Percentiles rank a stretch among this genome's conserved stretches.
phyloP scores from a whole-genome alignment of 2,888 invertebrate species.

The Heliconius erato region DNA sequence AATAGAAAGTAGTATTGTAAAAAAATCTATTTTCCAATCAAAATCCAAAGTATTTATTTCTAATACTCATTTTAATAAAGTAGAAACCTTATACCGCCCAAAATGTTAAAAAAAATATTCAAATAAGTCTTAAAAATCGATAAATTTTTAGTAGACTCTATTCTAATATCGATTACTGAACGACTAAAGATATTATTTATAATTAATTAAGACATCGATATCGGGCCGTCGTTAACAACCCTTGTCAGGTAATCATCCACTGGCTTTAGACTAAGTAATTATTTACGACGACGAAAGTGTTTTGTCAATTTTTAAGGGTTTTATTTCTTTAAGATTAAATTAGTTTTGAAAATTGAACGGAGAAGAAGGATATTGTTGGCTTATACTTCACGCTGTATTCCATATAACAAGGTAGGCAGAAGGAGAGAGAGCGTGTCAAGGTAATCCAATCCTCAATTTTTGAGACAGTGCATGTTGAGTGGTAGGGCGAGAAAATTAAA shows the following conservation, averaged over 20 bases:
- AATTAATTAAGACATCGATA: constrained; percentile 17
- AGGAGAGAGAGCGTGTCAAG: no score
- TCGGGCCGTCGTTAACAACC: background rate
- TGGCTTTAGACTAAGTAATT: constrained; percentile 4
- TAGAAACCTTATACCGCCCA: no score
- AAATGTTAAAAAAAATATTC: background rate
- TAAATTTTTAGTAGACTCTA: background rate
- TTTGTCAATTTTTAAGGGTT: background rate
- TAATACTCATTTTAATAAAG: no score
- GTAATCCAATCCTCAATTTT: no score
- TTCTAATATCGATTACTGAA: constrained; percentile 7
- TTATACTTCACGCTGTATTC: no score
- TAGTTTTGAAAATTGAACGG: no score
- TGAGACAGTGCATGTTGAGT: no score
- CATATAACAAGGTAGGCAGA: no score
- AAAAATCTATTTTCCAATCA: no score
- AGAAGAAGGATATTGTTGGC: no score
- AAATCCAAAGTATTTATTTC: no score
- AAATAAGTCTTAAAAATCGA: background rate
- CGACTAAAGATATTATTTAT: background rate
- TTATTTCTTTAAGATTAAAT: background rate
- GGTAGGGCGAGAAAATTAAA: no score
- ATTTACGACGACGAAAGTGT: background rate
- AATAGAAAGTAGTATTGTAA: background rate
- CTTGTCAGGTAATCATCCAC: background rate